Evolutionary conservation across 2,797 vertebrate genomes (phyloP), one percentile per base, ranked within the genome.

Genomic region (Schizopygopsis pylzovi): DNA sequence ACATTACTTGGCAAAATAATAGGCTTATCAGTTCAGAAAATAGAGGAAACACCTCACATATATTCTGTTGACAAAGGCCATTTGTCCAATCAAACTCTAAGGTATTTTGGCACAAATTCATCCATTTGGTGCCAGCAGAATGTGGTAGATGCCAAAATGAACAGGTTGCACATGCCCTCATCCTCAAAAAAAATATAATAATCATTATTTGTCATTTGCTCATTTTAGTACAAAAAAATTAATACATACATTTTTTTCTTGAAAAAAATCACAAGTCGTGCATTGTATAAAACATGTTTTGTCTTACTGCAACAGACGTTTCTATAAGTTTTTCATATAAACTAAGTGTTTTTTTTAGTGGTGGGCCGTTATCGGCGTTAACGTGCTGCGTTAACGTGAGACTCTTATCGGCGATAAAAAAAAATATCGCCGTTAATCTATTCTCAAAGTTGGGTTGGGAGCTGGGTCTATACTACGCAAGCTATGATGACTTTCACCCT

Each of bases 51-150:
- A 8, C 20, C 13, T 77, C 37, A 13, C 52, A n/a, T 56, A 39
- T 79, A 22, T 25, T 61, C 41, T 61, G 54, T 15, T 79, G 54
- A 10, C 54, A 78, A 61, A 61, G 54, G 54, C 22, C 13, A 61
- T 79, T 79, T 79, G n/a, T 79, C 39, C 56, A 79, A 25, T 61
- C 39, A 79, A 43, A 61, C 77, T 61, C 4, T 16, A 25, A 15
- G 56, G 15, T 61, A 45, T 39, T 63, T 9, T 43, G 77, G 39
- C 77, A 61, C 52, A 77, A 39, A n/a, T n/a, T 77, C 75, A 41
- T 15, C 20, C 49, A 4, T 6, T 56, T 56, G 33, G 11, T 77
- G 33, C 33, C 75, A 41, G 75, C 13, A 79, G 54, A 61, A 63
- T 63, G n/a, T 45, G 13, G 15, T 43, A 18, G 37, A 61, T 43